These are phyloP conservation scores for Dreissena rostriformis DNA, from an alignment of 1,140 invertebrate species.

Conservation along the genomic window DNA sequence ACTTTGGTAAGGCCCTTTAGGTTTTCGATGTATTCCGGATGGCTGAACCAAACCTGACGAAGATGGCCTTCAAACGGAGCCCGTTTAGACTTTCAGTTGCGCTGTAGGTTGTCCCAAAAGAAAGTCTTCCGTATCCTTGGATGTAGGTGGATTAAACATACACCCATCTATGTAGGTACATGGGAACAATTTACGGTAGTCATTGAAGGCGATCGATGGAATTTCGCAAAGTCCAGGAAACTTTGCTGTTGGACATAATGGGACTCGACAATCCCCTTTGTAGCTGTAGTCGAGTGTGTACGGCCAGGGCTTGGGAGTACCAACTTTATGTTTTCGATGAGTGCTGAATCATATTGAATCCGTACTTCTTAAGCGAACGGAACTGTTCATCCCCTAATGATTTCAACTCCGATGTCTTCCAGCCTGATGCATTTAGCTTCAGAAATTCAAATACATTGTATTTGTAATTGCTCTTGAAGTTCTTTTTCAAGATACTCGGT, in stretches of 20 bases:
- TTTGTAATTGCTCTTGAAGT: slow-evolving; percentile 29
- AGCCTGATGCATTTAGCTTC: slow-evolving; percentile 18
- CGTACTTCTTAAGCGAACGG: slow-evolving; percentile 15
- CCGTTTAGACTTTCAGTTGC: slow-evolving; percentile 36
- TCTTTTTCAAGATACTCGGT: slow-evolving; percentile 40
- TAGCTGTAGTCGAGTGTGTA: slow-evolving; percentile 56
- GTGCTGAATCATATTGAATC: slow-evolving; percentile 51
- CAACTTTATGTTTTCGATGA: slow-evolving; percentile 15
- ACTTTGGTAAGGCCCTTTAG: slow-evolving; percentile 36
- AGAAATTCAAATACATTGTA: slow-evolving; percentile 4
- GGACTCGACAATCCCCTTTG: slow-evolving; percentile 42
- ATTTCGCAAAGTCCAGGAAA: slow-evolving; percentile 53
- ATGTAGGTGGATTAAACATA: slow-evolving; percentile 51
- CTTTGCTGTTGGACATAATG: slow-evolving; percentile 41
- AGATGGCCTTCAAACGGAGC: slow-evolving; percentile 49
- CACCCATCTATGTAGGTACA: slow-evolving; percentile 56
- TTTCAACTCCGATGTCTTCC: slow-evolving; percentile 45
- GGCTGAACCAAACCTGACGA: slow-evolving; percentile 55
- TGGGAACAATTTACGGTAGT: slow-evolving; percentile 48
- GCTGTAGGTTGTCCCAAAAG: slow-evolving; percentile 51
- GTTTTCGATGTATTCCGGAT: slow-evolving; percentile 48
- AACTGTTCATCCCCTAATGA: slow-evolving; percentile 54
- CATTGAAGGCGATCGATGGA: slow-evolving; percentile 31
- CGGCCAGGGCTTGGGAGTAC: slow-evolving; percentile 40
- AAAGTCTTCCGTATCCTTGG: slow-evolving; percentile 31